Base-by-base conservation (phyloP, 2,113 vertebrate species). In the Burhinus oedicnemus region DNA sequence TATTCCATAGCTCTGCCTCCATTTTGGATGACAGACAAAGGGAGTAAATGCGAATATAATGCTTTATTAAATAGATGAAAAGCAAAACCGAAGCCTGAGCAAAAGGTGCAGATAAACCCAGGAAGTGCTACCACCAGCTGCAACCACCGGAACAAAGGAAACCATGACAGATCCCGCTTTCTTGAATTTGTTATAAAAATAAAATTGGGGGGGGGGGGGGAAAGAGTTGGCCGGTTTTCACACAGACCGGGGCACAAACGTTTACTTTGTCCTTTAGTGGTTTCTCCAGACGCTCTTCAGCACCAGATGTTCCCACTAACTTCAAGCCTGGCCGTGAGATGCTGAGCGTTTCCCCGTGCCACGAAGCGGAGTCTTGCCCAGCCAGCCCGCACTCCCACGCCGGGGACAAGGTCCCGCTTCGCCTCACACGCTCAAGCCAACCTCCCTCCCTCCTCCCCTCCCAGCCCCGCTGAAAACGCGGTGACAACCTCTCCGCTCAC, bases 1-100 rank as follows among this genome's bases (percentile, higher is more conserved):
- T 84, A 26, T 29, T 79, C 83, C 91, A 72, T 55, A 36, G 93
- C 91, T 89, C 91, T 97, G 95, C 96, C 94, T 97, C 97, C 96
- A 97, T 97, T 94, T 95, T 96, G 96, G 95, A 94, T 49, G 93
- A 15, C 83, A 95, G 91, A 97, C 94, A 97, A 95, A 95, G 89
- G 77, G 69, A 68, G 54, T 29, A 95, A 92, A 51, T 40, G 89
- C 1, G 65, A 82, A 78, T 45, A 61, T 70, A 88, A 77, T 2
- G 23, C 76, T 66, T 85, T 60, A 22, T 0, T 11, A 44, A 68
- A 84, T 0, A 26, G 83, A 75, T 49, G 61, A 62, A 82, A 90
- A 82, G 86, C 94, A 91, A 79, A 71, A 60, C 34, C 3, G 4
- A 79, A 91, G 77, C 52, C 61, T 18, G 69, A 82, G 92, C 69